These are phyloP conservation scores for Parambassis ranga DNA, from an alignment of 2,797 vertebrate species.

Conservation along the genomic window DNA sequence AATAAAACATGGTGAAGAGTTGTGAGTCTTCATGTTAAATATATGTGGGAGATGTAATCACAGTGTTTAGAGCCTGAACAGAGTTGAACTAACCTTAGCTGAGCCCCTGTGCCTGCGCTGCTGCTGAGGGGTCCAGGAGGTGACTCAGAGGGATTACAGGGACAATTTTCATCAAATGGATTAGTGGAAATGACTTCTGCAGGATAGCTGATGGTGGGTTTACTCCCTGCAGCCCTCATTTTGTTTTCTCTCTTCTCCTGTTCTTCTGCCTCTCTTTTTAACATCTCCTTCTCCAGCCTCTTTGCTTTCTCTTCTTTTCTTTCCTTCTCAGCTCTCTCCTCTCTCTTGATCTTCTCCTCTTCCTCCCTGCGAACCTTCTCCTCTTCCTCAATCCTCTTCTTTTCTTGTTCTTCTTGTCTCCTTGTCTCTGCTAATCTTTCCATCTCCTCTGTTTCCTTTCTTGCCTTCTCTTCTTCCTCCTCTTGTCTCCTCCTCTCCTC, in stretches of 20 bases:
- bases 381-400: background rate
- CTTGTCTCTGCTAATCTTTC: background rate
- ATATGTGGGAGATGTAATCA: too few species aligned
- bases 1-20: too few species aligned
- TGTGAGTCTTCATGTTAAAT: too few species aligned
- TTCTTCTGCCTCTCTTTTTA: background rate
- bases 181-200: conserved; percentile 26
- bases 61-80: too few species aligned
- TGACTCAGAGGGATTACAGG: conserved; percentile 38
- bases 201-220: background rate
- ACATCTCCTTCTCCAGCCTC: background rate
- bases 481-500: background rate
- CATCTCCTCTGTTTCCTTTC: background rate
- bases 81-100: conserved; percentile 86
- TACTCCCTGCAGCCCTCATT: background rate
- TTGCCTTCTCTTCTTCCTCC: background rate
- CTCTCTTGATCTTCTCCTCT: background rate
- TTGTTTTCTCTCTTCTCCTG: background rate
- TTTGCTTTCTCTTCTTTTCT: background rate
- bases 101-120: conserved; percentile 71
- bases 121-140: conserved; percentile 42
- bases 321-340: background rate
- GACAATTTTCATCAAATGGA: conserved; percentile 57
- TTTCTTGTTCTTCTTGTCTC: background rate
- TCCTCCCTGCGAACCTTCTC: background rate